Evolutionary conservation across 2,888 invertebrate genomes (phyloP).

Genomic region (Chouioia cunea): DNA sequence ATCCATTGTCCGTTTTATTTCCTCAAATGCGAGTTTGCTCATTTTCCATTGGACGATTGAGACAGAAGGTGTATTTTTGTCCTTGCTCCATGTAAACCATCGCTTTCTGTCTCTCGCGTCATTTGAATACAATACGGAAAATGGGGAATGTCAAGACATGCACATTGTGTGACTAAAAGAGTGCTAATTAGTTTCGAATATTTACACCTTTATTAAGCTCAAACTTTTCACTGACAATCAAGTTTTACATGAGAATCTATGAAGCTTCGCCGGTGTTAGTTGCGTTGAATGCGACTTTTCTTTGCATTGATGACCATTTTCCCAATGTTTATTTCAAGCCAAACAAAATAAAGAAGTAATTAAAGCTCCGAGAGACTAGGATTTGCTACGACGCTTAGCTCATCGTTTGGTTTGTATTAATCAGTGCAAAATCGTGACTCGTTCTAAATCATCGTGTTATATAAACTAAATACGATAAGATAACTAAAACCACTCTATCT

Average conservation of each 20-base stretch:
- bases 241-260: background rate
- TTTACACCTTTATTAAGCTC: conserved; percentile 36
- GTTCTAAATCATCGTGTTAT: no score
- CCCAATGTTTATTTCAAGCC: conserved; percentile 11
- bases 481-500: no score
- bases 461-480: no score
- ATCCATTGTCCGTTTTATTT: background rate
- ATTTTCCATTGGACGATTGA: no score
- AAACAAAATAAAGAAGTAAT: conserved; percentile 7
- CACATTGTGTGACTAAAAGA: conserved; percentile 22
- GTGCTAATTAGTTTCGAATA: conserved; percentile 26
- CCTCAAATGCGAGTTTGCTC: no score
- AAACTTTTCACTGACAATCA: conserved; percentile 18
- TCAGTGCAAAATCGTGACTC: background rate
- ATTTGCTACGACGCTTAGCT: background rate
- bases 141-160: conserved; percentile 21
- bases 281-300: conserved; percentile 4
- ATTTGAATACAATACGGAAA: no score
- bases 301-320: conserved; percentile 24
- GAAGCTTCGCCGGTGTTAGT: conserved; percentile 27
- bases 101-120: no score
- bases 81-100: background rate
- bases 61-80: conserved; percentile 1
- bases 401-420: conserved; percentile 4
- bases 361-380: background rate